phyloP scores from a whole-genome alignment of 2,797 vertebrate genomes.

The Acrossocheilus fasciatus region DNA sequence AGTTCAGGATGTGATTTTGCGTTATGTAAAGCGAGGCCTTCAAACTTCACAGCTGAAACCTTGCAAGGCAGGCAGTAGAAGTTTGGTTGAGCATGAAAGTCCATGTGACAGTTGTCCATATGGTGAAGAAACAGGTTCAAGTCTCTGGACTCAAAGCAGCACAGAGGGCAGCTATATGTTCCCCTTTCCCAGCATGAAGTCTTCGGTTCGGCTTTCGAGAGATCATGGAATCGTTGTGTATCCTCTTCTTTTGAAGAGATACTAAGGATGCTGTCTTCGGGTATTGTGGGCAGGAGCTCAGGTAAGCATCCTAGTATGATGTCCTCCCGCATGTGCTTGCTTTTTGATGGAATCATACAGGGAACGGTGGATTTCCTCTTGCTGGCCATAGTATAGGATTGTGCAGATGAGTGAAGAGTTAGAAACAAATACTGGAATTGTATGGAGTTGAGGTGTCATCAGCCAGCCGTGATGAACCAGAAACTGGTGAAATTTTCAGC shows the following conservation, averaged over 20 bases:
- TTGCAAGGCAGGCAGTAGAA: conserved; percentile 89
- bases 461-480: conserved; percentile 84
- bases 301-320: conserved; percentile 79
- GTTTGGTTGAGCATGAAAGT: conserved; percentile 89
- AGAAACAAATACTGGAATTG: conserved; percentile 75
- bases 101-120: conserved; percentile 90
- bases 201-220: conserved; percentile 72
- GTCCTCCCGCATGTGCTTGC: conserved; percentile 85
- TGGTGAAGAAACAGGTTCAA: conserved; percentile 90
- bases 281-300: conserved; percentile 81
- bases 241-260: conserved; percentile 73
- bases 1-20: conserved; percentile 81
- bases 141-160: conserved; percentile 89
- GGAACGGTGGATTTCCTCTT: conserved; percentile 98
- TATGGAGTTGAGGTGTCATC: conserved; percentile 79
- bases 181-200: conserved; percentile 76
- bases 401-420: conserved; percentile 69
- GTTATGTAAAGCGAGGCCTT: conserved; percentile 92
- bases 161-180: conserved; percentile 86
- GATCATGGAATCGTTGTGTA: conserved; percentile 71
- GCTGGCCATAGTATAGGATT: conserved; percentile 88
- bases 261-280: conserved; percentile 81
- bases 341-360: conserved; percentile 98
- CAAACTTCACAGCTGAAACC: conserved; percentile 88
- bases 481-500: conserved; percentile 75